Evolutionary conservation across 2,113 vertebrate genomes (phyloP), one percentile per base, ranked within the genome.

Genomic region (Neolamprologus fasciatus): DNA sequence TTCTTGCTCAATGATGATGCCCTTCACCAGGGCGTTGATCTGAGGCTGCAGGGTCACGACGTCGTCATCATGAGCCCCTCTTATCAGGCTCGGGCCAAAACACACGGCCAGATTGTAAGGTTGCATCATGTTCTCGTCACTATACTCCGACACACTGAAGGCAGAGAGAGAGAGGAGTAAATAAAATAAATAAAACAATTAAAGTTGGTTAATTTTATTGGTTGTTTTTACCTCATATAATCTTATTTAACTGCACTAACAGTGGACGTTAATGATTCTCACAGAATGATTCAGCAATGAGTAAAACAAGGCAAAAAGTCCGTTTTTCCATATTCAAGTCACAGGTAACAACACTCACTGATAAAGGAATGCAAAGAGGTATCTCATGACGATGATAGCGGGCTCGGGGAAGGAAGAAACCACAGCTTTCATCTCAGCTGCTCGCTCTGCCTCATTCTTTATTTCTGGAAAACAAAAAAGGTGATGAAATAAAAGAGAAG

Each of bases 81-180:
- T 91, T 33, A 98, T 92, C 84, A 98, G 94, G 1, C 96, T 97
- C 12, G 98, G 98, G 9, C 97, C 97, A 3, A 98, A 98, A 92
- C 98, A 98, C 88, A 98, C 98, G 0, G 97, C 98, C 94, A 98
- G 85, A 90, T 98, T 98, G 93, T 98, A 97, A 8, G 97, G 96
- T 81, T 97, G 97, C 97, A 98, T 98, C 97, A 98, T 98, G 95
- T 98, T 98, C 95, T 98, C 97, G 1, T 98, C 97, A 4, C 97
- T 98, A 94, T 98, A 97, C 93, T 98, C 97, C 40, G 97, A 96
- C 84, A 98, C 93, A 83, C 97, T 98, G 86, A 8, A 76, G 63
- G 73, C 13, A 51, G 23, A 81, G 45, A 51, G 23, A 81, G 45
- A 35, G 19, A 68, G 63, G 33, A 37, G 33, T 68, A 5, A 54